These are phyloP conservation scores for Podargus strigoides DNA, from an alignment of 2,797 vertebrate genomes.

Conservation along the genomic window DNA sequence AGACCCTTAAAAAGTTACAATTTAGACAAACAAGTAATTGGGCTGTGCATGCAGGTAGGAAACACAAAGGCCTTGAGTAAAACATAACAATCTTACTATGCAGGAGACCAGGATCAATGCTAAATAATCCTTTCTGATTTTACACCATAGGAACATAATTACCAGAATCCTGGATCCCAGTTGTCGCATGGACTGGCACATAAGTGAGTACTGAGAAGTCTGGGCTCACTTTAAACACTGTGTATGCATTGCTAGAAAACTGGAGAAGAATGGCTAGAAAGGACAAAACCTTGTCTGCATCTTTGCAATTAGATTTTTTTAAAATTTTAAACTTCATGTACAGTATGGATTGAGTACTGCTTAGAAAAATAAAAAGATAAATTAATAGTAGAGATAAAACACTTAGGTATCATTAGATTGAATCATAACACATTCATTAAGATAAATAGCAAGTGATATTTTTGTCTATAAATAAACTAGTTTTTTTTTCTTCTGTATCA, in stretches of 20 bases:
- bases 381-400: neutral
- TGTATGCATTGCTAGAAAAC: neutral
- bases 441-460: neutral
- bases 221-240: neutral
- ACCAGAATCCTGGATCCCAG: neutral
- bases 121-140: neutral
- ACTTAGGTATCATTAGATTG: neutral
- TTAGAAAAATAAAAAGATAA: neutral
- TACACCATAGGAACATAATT: neutral
- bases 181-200: neutral
- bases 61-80: neutral
- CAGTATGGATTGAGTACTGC: neutral
- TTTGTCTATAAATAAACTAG: neutral
- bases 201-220: neutral
- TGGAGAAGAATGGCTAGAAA: neutral
- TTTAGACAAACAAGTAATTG: neutral
- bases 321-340: too few relatives aligned
- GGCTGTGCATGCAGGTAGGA: neutral
- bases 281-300: neutral
- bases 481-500: neutral
- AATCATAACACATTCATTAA: neutral
- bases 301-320: neutral
- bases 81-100: neutral
- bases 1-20: neutral
- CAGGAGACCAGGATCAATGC: neutral